Evolutionary conservation across 2,113 vertebrate genomes (phyloP).

Genomic region (Pedionomus torquatus): DNA sequence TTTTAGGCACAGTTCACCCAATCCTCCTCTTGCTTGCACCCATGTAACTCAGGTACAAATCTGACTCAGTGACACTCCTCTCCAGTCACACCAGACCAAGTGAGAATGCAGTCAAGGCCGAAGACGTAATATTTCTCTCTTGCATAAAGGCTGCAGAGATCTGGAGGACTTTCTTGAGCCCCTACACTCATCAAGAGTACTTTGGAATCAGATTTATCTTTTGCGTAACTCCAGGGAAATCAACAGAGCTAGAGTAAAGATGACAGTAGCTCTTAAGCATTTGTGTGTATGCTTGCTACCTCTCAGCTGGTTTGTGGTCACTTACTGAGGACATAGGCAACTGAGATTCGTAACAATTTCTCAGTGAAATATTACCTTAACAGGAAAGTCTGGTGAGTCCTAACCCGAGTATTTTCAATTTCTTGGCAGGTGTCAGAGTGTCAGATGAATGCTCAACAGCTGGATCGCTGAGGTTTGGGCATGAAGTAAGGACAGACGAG

Average conservation of each 20-base stretch:
- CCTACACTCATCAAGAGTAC: background rate
- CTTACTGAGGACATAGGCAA: background rate
- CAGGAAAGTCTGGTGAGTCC: background rate
- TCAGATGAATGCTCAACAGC: background rate
- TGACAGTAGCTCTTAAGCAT: background rate
- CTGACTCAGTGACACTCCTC: background rate
- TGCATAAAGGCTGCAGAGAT: background rate
- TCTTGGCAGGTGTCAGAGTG: background rate
- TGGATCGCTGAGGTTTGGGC: background rate
- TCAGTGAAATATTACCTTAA: background rate
- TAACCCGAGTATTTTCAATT: background rate
- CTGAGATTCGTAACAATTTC: background rate
- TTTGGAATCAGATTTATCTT: background rate
- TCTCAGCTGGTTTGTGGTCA: background rate
- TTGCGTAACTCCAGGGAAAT: background rate
- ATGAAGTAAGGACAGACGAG: background rate
- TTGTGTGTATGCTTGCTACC: background rate
- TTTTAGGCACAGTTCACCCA: conserved; percentile 47
- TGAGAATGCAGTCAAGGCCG: background rate
- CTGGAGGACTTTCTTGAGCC: background rate
- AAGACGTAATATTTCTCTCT: background rate
- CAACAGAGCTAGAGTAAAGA: background rate
- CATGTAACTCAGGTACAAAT: background rate
- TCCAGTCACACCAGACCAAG: background rate
- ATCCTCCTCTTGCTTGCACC: background rate